phyloP scores from a whole-genome alignment of 2,113 vertebrate species.

The Onychostruthus taczanowskii region DNA sequence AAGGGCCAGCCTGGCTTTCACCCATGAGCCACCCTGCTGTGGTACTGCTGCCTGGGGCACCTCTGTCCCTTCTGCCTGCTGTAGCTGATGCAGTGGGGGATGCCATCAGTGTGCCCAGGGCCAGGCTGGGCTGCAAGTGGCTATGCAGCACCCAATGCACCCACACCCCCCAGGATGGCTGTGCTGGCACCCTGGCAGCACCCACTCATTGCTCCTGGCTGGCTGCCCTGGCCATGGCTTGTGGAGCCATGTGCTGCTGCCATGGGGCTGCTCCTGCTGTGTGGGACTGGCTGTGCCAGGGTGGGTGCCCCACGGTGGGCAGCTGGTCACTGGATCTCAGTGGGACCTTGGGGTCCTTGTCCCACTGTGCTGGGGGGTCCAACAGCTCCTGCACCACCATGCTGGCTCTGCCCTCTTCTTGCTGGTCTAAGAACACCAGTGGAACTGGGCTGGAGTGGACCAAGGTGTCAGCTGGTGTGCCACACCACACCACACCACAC shows the following conservation, averaged over 20 bases:
- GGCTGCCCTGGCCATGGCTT: rapidly evolving
- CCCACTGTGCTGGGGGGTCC: rapidly evolving
- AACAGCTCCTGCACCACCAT: neutral
- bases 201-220: neutral
- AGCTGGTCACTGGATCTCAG: neutral
- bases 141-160: rapidly evolving
- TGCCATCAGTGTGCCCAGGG: rapidly evolving
- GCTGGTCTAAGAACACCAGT: neutral
- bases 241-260: neutral
- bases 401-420: neutral
- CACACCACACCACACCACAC: neutral
- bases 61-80: neutral
- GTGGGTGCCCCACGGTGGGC: rapidly evolving
- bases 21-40: rapidly evolving
- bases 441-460: neutral
- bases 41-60: neutral
- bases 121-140: neutral
- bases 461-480: neutral
- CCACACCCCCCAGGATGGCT: rapidly evolving
- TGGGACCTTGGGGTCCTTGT: neutral
- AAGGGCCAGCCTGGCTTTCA: neutral
- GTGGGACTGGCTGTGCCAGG: neutral
- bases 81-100: rapidly evolving
- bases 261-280: rapidly evolving
- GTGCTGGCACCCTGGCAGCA: neutral